Evolutionary conservation across 2,888 invertebrate genomes (phyloP), one percentile per base, ranked within the genome.

Genomic region (Archips crataeganus): DNA sequence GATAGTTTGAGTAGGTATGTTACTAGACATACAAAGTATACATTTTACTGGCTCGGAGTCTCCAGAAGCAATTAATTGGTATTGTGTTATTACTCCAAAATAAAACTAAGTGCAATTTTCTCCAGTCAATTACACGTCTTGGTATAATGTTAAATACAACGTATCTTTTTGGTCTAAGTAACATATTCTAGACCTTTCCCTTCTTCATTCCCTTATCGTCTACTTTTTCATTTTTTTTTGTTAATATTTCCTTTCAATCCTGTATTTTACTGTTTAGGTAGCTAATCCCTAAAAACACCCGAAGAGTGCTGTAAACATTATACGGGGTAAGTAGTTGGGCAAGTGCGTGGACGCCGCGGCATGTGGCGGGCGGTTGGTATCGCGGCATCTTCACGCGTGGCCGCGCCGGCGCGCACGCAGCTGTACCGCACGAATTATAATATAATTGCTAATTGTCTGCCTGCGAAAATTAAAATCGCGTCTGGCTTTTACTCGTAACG

Each of bases 341-440:
- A 69, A 68, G 64, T 69, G 73, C 71, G 71, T 42, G 13, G 57
- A 34, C 42, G 60, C 64, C 36, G 75, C 79, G 82, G 79, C 81
- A 81, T 81, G 70, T 80, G 81, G 80, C 76, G 75, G 74, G 76
- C 78, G 78, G 82, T 80, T 81, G 77, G 62, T 93, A 94, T 92
- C 89, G 78, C 82, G 82, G 82, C 78, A 93, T 92, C 93, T 92
- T 93, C 89, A 90, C 90, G 92, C 90, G 85, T 83, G 80, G 85
- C 77, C 84, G 77, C 73, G 49, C 11, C 77, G 83, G 77, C 73
- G 49, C 11, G 32, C 42, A 61, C 60, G 45, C 62, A 62, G 70
- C 74, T 51, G 69, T 74, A 74, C 45, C n/a, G 74, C 69, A 74
- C 74, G 65, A 51, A 73, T 73, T 73, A 73, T 64, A 74, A 69